These are phyloP conservation scores for Steinernema hermaphroditum DNA, from an alignment of 2,888 invertebrate species.

Conservation along the genomic window DNA sequence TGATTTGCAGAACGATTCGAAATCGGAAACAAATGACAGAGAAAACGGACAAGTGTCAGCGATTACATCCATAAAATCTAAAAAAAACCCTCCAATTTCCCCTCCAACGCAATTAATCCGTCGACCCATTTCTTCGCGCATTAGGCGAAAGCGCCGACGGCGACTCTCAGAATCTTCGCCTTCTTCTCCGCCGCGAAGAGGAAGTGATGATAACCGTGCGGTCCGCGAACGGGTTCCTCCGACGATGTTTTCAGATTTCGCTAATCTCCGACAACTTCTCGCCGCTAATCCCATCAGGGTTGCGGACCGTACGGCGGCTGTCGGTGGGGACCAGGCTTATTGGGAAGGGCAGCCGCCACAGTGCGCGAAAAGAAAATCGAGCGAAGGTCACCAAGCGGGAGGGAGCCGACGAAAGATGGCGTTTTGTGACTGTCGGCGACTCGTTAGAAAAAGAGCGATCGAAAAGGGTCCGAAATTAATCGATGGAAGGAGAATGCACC, in stretches of 20 bases:
- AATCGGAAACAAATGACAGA: background rate
- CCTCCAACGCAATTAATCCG: slow-evolving; percentile 27
- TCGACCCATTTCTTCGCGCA: slow-evolving; percentile 29
- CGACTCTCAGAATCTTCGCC: background rate
- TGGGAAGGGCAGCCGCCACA: background rate
- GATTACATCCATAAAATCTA: slow-evolving; percentile 24
- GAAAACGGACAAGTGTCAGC: slow-evolving; percentile 11
- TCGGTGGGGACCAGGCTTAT: slow-evolving; percentile 17
- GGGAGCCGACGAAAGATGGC: background rate
- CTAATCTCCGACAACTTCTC: slow-evolving; percentile 19
- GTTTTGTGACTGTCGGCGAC: slow-evolving; percentile 26
- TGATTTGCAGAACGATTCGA: background rate
- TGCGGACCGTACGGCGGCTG: background rate
- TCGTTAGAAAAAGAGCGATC: background rate
- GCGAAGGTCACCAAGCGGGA: slow-evolving; percentile 11
- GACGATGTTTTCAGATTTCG: slow-evolving; percentile 24
- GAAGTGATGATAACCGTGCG: slow-evolving; percentile 17
- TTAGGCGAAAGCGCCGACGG: slow-evolving; percentile 18
- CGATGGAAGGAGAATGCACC: too few relatives aligned
- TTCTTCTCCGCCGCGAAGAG: background rate
- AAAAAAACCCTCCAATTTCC: slow-evolving; percentile 7
- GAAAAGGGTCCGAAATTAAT: background rate
- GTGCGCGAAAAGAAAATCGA: slow-evolving; percentile 27
- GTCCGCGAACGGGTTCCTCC: slow-evolving; percentile 7
- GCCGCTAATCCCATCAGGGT: slow-evolving; percentile 20